Conservation (phyloP, 2,888 invertebrate genomes). For the Brachycybe producta region DNA sequence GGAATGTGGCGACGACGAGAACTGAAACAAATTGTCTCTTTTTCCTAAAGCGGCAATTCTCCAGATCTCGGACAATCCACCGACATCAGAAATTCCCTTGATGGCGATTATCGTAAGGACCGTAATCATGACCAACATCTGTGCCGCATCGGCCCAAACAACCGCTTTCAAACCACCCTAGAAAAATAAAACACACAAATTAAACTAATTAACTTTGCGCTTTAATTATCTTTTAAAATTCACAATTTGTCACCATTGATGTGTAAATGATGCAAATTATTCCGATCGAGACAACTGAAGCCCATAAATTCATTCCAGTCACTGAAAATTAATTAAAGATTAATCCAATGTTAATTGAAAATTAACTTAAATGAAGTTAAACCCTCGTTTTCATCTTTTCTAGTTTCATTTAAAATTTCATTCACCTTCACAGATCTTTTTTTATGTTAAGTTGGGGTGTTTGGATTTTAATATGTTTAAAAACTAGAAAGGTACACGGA, state of each 20-base stretch:
- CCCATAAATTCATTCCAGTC: conserved; percentile 11
- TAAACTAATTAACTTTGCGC: neutral
- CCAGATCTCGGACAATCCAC: conserved; percentile 9
- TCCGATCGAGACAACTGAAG: conserved; percentile 4
- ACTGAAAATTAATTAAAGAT: neutral
- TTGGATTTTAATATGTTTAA: too few species aligned
- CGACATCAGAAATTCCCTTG: conserved; percentile 3
- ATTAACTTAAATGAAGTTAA: too few species aligned
- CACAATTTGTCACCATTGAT: neutral
- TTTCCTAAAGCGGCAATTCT: neutral
- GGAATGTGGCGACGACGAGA: neutral
- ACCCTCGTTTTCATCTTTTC: too few species aligned
- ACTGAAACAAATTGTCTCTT: neutral
- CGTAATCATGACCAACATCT: conserved; percentile 20
- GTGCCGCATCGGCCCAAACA: conserved; percentile 22
- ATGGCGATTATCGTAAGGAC: conserved; percentile 19
- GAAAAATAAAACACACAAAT: neutral
- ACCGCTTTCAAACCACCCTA: conserved; percentile 24
- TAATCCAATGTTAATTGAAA: too few species aligned
- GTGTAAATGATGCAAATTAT: conserved; percentile 14
- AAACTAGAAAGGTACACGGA: too few species aligned
- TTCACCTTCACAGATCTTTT: too few species aligned
- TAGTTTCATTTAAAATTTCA: too few species aligned
- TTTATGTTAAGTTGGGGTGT: too few species aligned
- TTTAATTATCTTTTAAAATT: neutral